Evolutionary conservation across 1,140 invertebrate species (phyloP).

Genomic region (Cyclina sinensis): DNA sequence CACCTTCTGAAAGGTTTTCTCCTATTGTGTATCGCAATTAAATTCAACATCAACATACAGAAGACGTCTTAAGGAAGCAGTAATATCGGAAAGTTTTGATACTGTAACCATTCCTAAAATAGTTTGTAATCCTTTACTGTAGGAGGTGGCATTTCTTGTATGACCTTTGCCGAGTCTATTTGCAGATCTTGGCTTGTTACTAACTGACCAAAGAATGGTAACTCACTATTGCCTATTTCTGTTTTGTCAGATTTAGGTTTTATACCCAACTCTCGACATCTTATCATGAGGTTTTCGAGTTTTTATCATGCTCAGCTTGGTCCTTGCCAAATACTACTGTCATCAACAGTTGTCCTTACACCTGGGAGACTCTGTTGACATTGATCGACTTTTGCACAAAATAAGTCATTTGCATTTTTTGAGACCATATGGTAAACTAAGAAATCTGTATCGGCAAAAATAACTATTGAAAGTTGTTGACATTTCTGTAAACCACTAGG

Average conservation of each 20-base stretch:
- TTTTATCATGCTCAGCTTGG: no score
- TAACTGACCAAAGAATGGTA: not conserved
- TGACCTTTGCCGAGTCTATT: not conserved
- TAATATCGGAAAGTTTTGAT: no score
- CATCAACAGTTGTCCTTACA: no score
- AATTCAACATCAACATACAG: no score
- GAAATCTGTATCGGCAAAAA: conserved; percentile 63
- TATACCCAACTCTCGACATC: not conserved
- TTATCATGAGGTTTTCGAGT: not conserved
- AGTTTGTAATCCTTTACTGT: not conserved
- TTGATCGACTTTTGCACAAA: no score
- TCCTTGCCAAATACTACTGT: no score
- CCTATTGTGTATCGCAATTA: no score
- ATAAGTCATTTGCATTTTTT: no score
- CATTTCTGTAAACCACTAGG: not conserved
- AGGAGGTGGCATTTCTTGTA: not conserved
- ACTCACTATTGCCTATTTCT: no score
- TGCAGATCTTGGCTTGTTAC: not conserved
- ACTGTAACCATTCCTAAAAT: not conserved
- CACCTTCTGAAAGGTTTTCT: no score
- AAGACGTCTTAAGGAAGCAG: no score
- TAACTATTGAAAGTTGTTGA: conserved; percentile 12
- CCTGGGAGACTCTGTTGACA: no score
- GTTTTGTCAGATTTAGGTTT: not conserved
- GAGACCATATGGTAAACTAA: not conserved